Conservation (phyloP, 2,797 vertebrate species). For the Periophthalmus magnuspinnatus region DNA sequence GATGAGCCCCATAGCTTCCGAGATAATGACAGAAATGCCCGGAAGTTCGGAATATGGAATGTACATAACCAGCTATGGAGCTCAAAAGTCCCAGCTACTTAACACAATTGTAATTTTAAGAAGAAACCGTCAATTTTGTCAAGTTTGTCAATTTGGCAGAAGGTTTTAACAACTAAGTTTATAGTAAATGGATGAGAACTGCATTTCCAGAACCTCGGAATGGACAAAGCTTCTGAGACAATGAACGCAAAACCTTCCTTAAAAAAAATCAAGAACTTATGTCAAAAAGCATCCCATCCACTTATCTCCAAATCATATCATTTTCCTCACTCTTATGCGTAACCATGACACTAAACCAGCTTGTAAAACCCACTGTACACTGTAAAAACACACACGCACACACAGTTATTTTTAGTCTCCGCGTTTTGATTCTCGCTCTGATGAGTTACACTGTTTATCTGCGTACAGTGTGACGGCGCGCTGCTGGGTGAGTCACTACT, state of each 20-base stretch:
- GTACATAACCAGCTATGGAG: too few relatives aligned
- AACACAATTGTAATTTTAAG: too few relatives aligned
- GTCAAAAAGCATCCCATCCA: neutral
- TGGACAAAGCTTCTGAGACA: too few relatives aligned
- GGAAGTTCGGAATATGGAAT: too few relatives aligned
- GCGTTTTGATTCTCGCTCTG: constrained; percentile 57
- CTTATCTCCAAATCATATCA: neutral
- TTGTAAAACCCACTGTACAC: constrained; percentile 8
- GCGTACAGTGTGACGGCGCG: constrained; percentile 64
- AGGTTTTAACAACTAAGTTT: too few relatives aligned
- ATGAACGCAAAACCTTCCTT: neutral
- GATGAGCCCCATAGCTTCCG: neutral
- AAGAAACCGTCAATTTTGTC: too few relatives aligned
- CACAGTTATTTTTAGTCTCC: constrained; percentile 52
- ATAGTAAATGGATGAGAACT: too few relatives aligned
- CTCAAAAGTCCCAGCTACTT: too few relatives aligned
- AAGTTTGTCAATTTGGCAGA: too few relatives aligned
- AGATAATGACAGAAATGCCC: too few relatives aligned
- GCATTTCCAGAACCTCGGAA: too few relatives aligned
- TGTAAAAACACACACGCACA: constrained; percentile 20
- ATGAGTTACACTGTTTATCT: constrained; percentile 69
- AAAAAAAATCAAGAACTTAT: neutral
- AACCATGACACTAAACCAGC: neutral
- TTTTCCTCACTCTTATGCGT: neutral
- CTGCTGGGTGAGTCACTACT: constrained; percentile 74